Percentiles rank a stretch among this genome's conserved stretches.
Evolutionary conservation across 2,797 vertebrate species (phyloP).

Genomic region (Austrolebias charrua): DNA sequence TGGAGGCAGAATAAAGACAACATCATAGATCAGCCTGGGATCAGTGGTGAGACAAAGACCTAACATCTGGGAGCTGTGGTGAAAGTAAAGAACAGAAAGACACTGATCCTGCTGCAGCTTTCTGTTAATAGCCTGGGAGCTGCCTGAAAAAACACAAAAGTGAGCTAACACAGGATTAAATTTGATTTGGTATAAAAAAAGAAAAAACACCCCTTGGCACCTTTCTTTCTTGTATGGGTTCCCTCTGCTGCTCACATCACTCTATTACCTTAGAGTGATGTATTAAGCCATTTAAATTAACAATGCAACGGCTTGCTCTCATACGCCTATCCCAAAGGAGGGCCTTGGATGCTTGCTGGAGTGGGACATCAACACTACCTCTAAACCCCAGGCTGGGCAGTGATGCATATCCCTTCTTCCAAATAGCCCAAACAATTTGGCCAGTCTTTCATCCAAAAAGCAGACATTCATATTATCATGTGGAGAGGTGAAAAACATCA

Average conservation of each 20-base stretch:
- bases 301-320: conserved; percentile 97
- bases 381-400: conserved; percentile 89
- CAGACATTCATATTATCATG: conserved; percentile 86
- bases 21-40: conserved; percentile 70
- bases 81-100: conserved; percentile 74
- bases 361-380: conserved; percentile 72
- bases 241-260: conserved; percentile 62
- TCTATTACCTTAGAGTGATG: conserved; percentile 89
- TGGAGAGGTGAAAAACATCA: conserved; percentile 50
- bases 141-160: conserved; percentile 71
- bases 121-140: conserved; percentile 76
- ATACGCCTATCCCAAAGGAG: conserved; percentile 79
- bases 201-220: conserved; percentile 97
- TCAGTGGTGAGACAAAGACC: conserved; percentile 76
- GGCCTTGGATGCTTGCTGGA: conserved; percentile 58
- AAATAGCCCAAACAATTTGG: conserved; percentile 92
- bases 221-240: conserved; percentile 74
- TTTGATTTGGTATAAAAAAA: conserved; percentile 83
- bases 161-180: conserved; percentile 69
- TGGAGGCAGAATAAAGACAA: conserved; percentile 66
- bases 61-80: conserved; percentile 70
- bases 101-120: conserved; percentile 68
- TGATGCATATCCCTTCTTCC: conserved; percentile 86
- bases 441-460: conserved; percentile 87
- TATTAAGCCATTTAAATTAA: conserved; percentile 99